Evolutionary conservation across 2,113 vertebrate genomes (phyloP).

Genomic region (Pavo muticus): DNA sequence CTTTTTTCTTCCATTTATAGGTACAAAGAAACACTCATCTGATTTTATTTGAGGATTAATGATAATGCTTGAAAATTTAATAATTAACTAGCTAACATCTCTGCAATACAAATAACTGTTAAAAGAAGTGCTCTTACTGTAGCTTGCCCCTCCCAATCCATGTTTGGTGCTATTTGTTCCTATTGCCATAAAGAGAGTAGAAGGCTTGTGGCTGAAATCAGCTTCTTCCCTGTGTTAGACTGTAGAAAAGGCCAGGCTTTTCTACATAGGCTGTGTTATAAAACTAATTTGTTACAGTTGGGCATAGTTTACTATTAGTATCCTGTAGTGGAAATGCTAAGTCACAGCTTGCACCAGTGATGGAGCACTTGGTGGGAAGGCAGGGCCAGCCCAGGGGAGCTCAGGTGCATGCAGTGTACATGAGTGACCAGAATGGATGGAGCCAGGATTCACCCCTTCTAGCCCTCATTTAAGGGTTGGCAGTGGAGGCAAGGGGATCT

Average conservation of each 20-base stretch:
- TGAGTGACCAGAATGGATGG: no score
- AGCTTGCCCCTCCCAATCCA: background rate
- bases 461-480: no score
- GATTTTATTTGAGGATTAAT: background rate
- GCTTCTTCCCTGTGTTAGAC: background rate
- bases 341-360: no score
- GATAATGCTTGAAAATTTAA: background rate
- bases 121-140: background rate
- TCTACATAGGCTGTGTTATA: background rate
- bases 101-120: background rate
- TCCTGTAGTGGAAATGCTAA: no score
- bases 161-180: background rate
- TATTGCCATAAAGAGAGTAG: background rate
- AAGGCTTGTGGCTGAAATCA: background rate
- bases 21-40: background rate
- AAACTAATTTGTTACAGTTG: background rate
- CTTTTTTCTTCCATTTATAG: background rate
- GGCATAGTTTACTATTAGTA: background rate
- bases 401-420: no score
- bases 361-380: no score
- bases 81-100: background rate
- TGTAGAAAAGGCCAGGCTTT: background rate
- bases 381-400: no score
- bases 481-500: no score
- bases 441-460: no score